Percentiles rank a stretch among this genome's conserved stretches.
Evolutionary conservation across 2,797 vertebrate species (phyloP).

Genomic region (Sebastes minor): DNA sequence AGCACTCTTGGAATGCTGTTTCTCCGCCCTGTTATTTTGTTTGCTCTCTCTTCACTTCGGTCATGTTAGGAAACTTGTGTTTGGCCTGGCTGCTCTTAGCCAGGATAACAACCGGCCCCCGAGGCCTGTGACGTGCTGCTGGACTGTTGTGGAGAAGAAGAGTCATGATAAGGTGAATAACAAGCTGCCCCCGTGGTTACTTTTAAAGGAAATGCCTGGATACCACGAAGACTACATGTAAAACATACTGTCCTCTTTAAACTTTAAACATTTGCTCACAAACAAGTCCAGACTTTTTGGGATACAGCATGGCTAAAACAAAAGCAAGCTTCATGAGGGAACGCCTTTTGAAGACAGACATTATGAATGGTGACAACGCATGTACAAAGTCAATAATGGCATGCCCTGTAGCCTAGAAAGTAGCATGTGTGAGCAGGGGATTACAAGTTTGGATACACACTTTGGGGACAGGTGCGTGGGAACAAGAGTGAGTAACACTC

Average conservation of each 20-base stretch:
- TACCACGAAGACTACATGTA: neutral
- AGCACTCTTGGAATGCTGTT: constrained; percentile 81
- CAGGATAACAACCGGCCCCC: constrained; percentile 49
- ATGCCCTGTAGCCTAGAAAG: neutral
- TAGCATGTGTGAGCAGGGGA: neutral
- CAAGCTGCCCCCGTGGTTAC: constrained; percentile 10
- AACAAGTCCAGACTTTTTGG: neutral
- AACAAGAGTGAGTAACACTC: constrained; percentile 19
- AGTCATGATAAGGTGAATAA: constrained; percentile 46
- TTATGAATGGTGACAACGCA: neutral
- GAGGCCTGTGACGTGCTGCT: constrained; percentile 34
- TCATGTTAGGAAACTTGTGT: constrained; percentile 71
- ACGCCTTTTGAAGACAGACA: neutral
- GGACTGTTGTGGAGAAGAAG: constrained; percentile 30
- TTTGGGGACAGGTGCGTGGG: constrained; percentile 6
- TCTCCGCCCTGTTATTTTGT: constrained; percentile 81
- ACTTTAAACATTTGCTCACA: neutral
- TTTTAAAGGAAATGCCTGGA: neutral
- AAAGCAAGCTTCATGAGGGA: neutral
- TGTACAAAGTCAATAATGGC: neutral
- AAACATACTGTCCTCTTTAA: neutral
- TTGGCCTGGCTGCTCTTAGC: constrained; percentile 49
- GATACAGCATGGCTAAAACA: neutral
- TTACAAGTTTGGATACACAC: constrained; percentile 2
- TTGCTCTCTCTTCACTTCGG: constrained; percentile 64